These are phyloP conservation scores for Embiotoca jacksoni DNA, from an alignment of 2,113 vertebrate species.

Conservation along the genomic window DNA sequence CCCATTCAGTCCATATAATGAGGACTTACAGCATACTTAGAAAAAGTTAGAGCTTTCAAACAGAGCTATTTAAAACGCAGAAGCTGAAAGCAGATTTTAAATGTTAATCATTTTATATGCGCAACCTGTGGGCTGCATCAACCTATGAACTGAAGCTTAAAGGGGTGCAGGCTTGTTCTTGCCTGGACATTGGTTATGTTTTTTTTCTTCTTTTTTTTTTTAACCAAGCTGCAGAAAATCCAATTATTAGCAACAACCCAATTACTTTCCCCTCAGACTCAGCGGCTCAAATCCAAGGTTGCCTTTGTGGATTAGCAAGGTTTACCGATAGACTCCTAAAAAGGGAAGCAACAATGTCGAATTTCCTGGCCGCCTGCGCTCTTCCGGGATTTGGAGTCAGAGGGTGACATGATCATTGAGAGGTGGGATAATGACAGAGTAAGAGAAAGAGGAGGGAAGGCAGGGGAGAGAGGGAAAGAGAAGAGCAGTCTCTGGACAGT, in stretches of 20 bases:
- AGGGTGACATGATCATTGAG: slow-evolving; percentile 80
- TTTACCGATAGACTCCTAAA: slow-evolving; percentile 81
- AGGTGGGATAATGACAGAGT: slow-evolving; percentile 67
- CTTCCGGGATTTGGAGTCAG: slow-evolving; percentile 81
- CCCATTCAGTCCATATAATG: slow-evolving; percentile 77
- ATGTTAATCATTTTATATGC: slow-evolving; percentile 83
- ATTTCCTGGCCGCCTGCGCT: slow-evolving; percentile 76
- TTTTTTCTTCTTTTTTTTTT: slow-evolving; percentile 44
- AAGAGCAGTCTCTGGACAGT: slow-evolving; percentile 57
- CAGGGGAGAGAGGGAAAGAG: not conserved
- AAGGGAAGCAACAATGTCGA: slow-evolving; percentile 80
- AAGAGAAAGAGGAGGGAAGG: slow-evolving; percentile 22
- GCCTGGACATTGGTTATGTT: slow-evolving; percentile 75
- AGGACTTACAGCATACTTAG: slow-evolving; percentile 80
- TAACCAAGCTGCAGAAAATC: slow-evolving; percentile 86
- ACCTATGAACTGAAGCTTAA: slow-evolving; percentile 74
- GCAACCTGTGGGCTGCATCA: slow-evolving; percentile 60
- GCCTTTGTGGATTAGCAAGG: slow-evolving; percentile 85
- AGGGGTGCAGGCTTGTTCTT: slow-evolving; percentile 55
- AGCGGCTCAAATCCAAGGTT: slow-evolving; percentile 84
- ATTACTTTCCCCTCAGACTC: slow-evolving; percentile 85
- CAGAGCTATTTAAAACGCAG: slow-evolving; percentile 65
- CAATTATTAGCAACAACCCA: slow-evolving; percentile 88
- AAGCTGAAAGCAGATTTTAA: slow-evolving; percentile 76
- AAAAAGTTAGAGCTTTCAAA: slow-evolving; percentile 73